Evolutionary conservation across 2,888 invertebrate species (phyloP), one percentile per base, ranked within the genome.

Genomic region (Odontomyia ornata): DNA sequence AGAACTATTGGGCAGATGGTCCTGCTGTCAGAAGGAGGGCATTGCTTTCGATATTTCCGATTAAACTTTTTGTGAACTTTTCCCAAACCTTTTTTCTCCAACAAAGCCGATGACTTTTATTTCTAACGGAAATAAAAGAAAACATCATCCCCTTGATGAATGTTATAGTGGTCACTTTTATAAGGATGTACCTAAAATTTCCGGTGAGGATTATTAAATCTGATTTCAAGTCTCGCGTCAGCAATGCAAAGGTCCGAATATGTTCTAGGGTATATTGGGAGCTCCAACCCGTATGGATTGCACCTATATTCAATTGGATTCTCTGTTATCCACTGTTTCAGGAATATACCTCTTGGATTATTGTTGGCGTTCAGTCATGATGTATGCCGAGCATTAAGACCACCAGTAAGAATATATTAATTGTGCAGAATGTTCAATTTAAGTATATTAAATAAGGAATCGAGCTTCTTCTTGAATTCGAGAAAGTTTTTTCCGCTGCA

Each of bases 381-480:
- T 5, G 3, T 52, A 23, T 77, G 77, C 21, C 46, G 57, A 1
- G 77, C 71, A 62, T 76, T 78, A 15, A 76, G 57, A 52, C 76
- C 76, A 13, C 77, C 77, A 11, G 56, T 76, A 15, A 78, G 5
- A 13, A 77, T 18, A 52, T 75, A 77, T 15, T 21, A 71, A 25
- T 76, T 76, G 13, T 52, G 25, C 4, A 23, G n/a, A 1, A 30
- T 52, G 4, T 75, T 15, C n/a, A 77, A 30, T 56, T 77, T 13
- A 36, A 77, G 56, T 2, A 47, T 47, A 9, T 57, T 11, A 21
- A 77, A 77, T 30, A 77, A 25, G 9, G 18, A 43, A 11, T 25
- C 13, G 2, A 77, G 1, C 18, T 75, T 69, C 9, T 52, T n/a
- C 1, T 30, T 7, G 46, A 77, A 77, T 7, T 28, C 15, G 18